Conservation (phyloP, 2,797 vertebrate genomes). For the Silurus lanzhouensis region DNA sequence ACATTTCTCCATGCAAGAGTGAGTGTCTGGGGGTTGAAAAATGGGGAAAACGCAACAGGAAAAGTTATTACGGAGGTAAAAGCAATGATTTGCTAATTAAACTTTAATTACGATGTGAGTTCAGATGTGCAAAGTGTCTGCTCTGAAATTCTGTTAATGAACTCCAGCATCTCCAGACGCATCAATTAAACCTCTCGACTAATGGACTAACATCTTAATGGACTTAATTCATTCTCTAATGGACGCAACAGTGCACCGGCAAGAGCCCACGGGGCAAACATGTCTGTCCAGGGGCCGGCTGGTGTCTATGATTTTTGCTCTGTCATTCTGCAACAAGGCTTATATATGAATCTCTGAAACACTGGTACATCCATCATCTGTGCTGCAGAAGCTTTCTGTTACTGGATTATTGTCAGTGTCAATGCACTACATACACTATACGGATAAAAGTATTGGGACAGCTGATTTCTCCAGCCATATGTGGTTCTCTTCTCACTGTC, state of each 20-base stretch:
- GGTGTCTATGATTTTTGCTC: not conserved
- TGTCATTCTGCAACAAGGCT: not conserved
- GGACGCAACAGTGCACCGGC: slow-evolving; percentile 7
- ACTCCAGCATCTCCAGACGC: not conserved
- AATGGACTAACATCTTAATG: slow-evolving; percentile 43
- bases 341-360: not conserved
- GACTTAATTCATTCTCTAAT: slow-evolving; percentile 38
- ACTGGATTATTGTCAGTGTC: slow-evolving; percentile 29
- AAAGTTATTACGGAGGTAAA: not conserved
- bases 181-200: slow-evolving; percentile 34
- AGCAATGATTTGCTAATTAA: slow-evolving; percentile 37
- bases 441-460: too few species aligned
- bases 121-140: slow-evolving; percentile 39
- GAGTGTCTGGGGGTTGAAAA: not conserved
- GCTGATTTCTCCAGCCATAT: too few species aligned
- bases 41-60: slow-evolving; percentile 16
- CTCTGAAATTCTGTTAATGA: slow-evolving; percentile 44
- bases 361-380: not conserved
- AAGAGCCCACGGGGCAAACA: not conserved
- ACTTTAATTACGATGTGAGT: slow-evolving; percentile 49
- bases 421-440: not conserved
- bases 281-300: not conserved
- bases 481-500: too few species aligned
- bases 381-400: slow-evolving; percentile 7
- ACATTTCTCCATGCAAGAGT: not conserved